A percentile compares a stretch with the other conserved stretches of the same genome.
These are phyloP conservation scores for Rhynchonycteris naso DNA, from an alignment of 2,797 vertebrate genomes.

Conservation along the genomic window DNA sequence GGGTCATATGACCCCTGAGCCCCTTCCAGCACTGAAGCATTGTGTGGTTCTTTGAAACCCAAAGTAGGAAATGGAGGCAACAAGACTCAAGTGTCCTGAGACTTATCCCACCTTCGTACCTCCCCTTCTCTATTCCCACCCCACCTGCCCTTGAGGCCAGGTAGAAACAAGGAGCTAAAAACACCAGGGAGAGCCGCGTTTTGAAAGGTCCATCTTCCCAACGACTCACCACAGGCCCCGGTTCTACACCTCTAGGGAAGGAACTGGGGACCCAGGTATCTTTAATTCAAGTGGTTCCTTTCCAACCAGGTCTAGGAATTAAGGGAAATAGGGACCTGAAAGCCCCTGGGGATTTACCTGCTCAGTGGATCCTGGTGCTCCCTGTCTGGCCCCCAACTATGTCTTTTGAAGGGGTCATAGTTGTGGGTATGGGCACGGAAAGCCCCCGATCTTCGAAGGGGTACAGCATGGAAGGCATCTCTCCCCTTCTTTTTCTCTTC, in stretches of 20 bases:
- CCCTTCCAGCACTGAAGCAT: background rate
- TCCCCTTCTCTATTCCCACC: background rate
- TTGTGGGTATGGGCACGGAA: conserved; percentile 41
- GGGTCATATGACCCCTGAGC: background rate
- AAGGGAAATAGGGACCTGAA: background rate
- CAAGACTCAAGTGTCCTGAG: background rate
- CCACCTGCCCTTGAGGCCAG: background rate
- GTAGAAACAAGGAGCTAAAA: background rate
- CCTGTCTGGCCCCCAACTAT: conserved; percentile 90
- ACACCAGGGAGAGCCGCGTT: background rate
- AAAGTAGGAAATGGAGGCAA: background rate
- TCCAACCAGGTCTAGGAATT: background rate
- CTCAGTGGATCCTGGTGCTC: conserved; percentile 81
- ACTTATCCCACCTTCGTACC: background rate
- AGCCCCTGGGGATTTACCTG: conserved; percentile 64
- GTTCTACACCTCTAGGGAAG: background rate
- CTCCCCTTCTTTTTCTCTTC: conserved; percentile 12
- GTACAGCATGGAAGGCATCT: background rate
- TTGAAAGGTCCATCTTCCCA: background rate
- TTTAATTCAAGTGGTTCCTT: background rate
- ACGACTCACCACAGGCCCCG: background rate
- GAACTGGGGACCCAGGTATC: background rate
- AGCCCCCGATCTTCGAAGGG: conserved; percentile 60
- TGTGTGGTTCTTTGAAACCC: background rate
- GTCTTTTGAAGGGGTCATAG: conserved; percentile 86